These are phyloP conservation scores for Poecilia picta DNA, from an alignment of 2,797 vertebrate species.

Conservation along the genomic window DNA sequence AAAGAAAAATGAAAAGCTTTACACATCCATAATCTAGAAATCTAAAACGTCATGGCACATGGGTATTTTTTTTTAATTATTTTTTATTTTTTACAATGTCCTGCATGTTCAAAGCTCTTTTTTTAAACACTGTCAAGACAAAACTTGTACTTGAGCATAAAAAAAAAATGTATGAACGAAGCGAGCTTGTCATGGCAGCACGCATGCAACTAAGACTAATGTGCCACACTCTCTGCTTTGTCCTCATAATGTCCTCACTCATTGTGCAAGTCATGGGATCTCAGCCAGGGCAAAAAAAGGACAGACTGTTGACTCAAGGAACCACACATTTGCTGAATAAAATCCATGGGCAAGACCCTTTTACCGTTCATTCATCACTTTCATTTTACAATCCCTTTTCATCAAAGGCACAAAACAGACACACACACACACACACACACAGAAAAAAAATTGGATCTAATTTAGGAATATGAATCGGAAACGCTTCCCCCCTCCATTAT, in stretches of 20 bases:
- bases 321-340: neutral
- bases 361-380: neutral
- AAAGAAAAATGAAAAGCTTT: neutral
- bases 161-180: slow-evolving; percentile 12
- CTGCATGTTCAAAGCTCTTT: slow-evolving; percentile 12
- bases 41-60: neutral
- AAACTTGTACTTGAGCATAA: neutral
- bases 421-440: neutral
- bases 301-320: slow-evolving; percentile 14
- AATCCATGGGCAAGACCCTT: neutral
- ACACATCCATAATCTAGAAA: neutral
- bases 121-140: slow-evolving; percentile 5
- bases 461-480: slow-evolving; percentile 18
- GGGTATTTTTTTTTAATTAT: too few species aligned
- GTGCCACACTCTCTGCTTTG: slow-evolving; percentile 25
- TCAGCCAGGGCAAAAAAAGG: slow-evolving; percentile 18
- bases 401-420: neutral
- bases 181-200: slow-evolving; percentile 17
- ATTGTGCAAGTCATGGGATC: slow-evolving; percentile 24
- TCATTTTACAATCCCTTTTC: neutral
- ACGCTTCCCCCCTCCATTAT: neutral
- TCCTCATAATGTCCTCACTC: slow-evolving; percentile 17
- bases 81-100: neutral
- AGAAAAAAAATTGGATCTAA: slow-evolving; percentile 6
- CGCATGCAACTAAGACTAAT: slow-evolving; percentile 2